Base-by-base conservation (phyloP, 2,113 vertebrate species). In the Hydrochoerus hydrochaeris region DNA sequence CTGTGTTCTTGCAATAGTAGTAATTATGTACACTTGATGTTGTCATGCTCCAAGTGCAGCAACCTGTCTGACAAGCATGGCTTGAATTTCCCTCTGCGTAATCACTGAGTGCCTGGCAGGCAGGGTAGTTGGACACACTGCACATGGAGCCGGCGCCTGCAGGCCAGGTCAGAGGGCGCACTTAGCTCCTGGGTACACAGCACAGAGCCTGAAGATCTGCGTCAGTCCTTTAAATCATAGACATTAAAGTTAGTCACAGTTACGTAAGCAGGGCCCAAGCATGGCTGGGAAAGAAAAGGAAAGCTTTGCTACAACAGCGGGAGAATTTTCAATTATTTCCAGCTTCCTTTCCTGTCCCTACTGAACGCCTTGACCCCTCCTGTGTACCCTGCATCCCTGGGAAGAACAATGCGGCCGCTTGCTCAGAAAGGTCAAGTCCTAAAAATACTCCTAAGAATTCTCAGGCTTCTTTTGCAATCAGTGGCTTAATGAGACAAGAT, bases 1-100 rank as follows among this genome's bases (percentile, higher is more conserved):
- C 71, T 92, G 38, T 90, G 78, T 78, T 75, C 89, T 69, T 4
- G 4, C 49, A 30, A 83, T 92, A 83, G 63, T 28, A 38, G 54
- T 83, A 80, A 85, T 94, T 88, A 75, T 12, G 44, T 30, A 52
- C 88, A 32, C 22, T 83, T 96, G 97, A 85, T 67, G 44, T 80
- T 94, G 92, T 63, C 46, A 35, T 9, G n/a, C 63, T 82, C 26
- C 5, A 41, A 69, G 57, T 41, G 17, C 52, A 52, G 75, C 96
- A 95, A 80, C 89, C 52, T 67, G 85, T 54, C 90, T 85, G 20
- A 38, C 90, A 85, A 83, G 65, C 32, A 2, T 0, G 7, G 38
- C 41, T 85, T 24, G 63, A 54, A n/a, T 86, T 75, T 91, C 85
- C 9, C 16, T 85, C 60, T 8, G 32, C 12, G 5, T 14, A 85